phyloP scores from a whole-genome alignment of 2,888 invertebrate genomes.

The Eudemis profundana region DNA sequence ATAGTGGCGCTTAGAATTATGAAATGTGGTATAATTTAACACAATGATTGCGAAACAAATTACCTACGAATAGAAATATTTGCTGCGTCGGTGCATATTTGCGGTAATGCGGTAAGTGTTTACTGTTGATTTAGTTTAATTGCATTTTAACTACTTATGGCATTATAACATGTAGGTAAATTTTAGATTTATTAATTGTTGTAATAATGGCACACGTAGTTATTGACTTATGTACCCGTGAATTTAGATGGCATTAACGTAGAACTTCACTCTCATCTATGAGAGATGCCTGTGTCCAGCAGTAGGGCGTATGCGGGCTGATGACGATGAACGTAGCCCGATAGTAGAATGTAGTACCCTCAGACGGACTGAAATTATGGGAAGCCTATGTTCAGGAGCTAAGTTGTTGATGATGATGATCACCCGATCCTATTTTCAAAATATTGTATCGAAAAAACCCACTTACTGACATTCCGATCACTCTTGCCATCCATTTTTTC shows the following conservation, averaged over 20 bases:
- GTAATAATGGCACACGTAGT: neutral
- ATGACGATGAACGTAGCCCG: too few species aligned
- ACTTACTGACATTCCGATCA: constrained; percentile 45
- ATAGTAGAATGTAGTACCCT: too few species aligned
- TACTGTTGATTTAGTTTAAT: neutral
- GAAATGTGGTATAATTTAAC: neutral
- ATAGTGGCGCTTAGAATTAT: neutral
- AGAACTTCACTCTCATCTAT: too few species aligned
- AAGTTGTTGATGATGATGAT: too few species aligned
- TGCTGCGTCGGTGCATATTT: constrained; percentile 5
- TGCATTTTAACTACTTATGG: neutral
- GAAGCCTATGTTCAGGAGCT: too few species aligned
- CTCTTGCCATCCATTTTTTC: constrained; percentile 64
- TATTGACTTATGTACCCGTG: too few species aligned
- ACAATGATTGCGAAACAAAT: constrained; percentile 15
- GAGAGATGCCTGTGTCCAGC: too few species aligned
- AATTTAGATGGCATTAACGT: too few species aligned
- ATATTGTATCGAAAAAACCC: constrained; percentile 50
- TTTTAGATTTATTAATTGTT: constrained; percentile 1
- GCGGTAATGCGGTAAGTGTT: neutral
- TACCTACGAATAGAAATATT: constrained; percentile 16
- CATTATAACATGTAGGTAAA: neutral
- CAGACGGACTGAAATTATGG: too few species aligned
- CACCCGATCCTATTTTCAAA: neutral
- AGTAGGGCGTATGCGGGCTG: too few species aligned